Conservation (phyloP, 2,888 invertebrate species). For the Idaea aversata region DNA sequence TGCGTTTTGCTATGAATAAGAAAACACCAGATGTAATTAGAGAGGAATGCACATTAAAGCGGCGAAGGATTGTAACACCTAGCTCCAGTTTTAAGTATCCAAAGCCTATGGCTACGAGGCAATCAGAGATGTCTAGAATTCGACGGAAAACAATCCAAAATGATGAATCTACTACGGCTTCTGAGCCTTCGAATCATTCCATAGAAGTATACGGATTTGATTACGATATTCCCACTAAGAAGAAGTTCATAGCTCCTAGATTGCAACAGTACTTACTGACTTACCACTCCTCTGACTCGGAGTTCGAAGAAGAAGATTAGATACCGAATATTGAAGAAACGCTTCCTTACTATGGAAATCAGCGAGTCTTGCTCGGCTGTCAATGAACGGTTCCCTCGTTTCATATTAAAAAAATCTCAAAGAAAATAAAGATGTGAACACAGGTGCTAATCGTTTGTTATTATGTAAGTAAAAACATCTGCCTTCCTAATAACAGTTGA, state of each 20-base stretch:
- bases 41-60: constrained; percentile 39
- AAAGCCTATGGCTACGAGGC: constrained; percentile 26
- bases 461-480: no score
- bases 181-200: constrained; percentile 37
- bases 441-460: no score
- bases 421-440: no score
- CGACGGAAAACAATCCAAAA: constrained; percentile 5
- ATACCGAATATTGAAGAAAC: no score
- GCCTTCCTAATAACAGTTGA: no score
- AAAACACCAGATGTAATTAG: constrained; percentile 9
- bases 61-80: constrained; percentile 29
- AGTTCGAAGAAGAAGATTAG: constrained; percentile 7
- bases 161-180: neutral
- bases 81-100: neutral
- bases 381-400: no score
- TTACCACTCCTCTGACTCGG: constrained; percentile 25
- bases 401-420: no score
- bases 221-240: constrained; percentile 26
- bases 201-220: constrained; percentile 45
- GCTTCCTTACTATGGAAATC: no score
- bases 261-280: constrained; percentile 20
- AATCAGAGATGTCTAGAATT: constrained; percentile 13
- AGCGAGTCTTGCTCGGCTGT: no score
- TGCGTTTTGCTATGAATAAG: constrained; percentile 18
- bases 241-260: neutral